Conservation (phyloP, 2,113 vertebrate species). For the Pseudorectes ferrugineus region DNA sequence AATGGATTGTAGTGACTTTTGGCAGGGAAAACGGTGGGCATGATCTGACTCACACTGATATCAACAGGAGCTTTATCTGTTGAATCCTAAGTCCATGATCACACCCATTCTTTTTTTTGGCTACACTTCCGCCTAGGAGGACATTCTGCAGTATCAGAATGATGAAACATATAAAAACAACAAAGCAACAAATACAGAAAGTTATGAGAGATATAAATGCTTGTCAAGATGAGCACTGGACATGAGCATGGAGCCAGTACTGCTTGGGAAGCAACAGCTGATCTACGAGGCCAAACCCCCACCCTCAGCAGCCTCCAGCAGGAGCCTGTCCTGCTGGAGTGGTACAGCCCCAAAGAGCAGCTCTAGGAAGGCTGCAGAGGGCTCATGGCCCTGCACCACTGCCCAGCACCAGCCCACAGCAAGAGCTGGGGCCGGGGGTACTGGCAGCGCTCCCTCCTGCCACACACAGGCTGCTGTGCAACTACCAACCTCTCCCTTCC, state of each 20-base stretch:
- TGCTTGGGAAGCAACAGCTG: background rate
- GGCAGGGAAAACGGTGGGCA: background rate
- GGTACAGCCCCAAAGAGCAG: background rate
- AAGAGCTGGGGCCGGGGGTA: fast-evolving
- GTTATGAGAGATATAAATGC: background rate
- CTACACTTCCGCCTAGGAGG: background rate
- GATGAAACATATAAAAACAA: background rate
- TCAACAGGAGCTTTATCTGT: background rate
- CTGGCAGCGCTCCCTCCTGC: background rate
- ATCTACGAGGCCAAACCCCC: background rate
- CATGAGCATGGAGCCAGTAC: background rate
- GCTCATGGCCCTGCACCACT: background rate
- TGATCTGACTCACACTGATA: background rate
- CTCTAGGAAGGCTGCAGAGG: background rate
- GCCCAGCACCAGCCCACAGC: background rate
- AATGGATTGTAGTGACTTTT: background rate
- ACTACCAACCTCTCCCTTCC: background rate
- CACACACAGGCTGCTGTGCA: background rate
- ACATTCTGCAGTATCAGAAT: background rate
- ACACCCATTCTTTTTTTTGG: background rate
- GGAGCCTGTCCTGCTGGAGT: background rate
- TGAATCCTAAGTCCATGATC: background rate
- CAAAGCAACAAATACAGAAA: background rate
- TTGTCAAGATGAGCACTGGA: background rate
- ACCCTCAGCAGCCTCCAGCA: background rate